Evolutionary conservation across 2,888 invertebrate species (phyloP).

Genomic region (Parnassius apollo): DNA sequence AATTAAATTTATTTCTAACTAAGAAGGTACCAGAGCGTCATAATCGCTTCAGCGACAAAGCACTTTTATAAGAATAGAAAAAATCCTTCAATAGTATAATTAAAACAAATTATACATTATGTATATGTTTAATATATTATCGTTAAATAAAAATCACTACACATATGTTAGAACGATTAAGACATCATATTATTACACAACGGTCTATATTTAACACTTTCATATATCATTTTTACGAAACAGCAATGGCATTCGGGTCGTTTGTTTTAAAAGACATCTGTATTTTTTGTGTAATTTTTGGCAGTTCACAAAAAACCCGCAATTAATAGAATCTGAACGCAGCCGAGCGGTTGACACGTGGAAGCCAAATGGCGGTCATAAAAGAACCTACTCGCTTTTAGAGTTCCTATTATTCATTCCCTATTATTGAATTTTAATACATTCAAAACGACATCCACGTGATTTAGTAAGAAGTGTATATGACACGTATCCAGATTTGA

Average conservation of each 20-base stretch:
- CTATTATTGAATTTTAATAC: too few relatives aligned
- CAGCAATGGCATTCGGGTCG: constrained; percentile 31
- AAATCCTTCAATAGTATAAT: too few relatives aligned
- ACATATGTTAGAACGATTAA: constrained; percentile 33
- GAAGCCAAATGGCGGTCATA: constrained; percentile 61
- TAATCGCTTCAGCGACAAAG: too few relatives aligned
- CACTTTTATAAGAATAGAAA: too few relatives aligned
- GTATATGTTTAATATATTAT: too few relatives aligned
- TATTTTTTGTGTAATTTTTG: constrained; percentile 42
- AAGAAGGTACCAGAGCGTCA: too few relatives aligned
- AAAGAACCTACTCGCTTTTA: constrained; percentile 44
- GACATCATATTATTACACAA: constrained; percentile 30
- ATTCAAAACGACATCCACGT: too few relatives aligned
- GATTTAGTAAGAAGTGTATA: too few relatives aligned
- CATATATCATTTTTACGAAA: constrained; percentile 46
- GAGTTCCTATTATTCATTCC: constrained; percentile 39
- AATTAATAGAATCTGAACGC: constrained; percentile 61
- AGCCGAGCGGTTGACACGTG: constrained; percentile 62
- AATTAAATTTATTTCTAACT: too few relatives aligned
- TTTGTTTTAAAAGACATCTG: constrained; percentile 34
- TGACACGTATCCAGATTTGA: too few relatives aligned
- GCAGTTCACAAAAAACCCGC: constrained; percentile 53
- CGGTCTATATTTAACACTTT: constrained; percentile 54
- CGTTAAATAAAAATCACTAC: constrained; percentile 45
- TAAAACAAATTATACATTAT: too few relatives aligned